Evolutionary conservation across 2,113 vertebrate species (phyloP), one percentile per base, ranked within the genome.

Genomic region (Pangasianodon hypophthalmus): DNA sequence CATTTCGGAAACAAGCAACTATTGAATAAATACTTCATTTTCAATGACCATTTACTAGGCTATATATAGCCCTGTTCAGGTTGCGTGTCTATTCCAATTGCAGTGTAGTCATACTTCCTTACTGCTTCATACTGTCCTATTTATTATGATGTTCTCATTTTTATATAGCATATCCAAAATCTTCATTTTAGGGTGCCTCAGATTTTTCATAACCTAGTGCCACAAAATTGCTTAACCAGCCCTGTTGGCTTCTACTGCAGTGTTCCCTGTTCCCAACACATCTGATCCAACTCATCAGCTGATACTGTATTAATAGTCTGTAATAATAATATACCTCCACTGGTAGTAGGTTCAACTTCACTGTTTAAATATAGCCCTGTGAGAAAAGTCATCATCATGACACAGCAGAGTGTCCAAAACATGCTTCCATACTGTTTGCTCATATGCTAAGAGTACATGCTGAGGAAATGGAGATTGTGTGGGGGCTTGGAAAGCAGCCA

Each of bases 301-400:
- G 82, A 84, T 84, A 26, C 54, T 84, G 54, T 84, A 84, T 84
- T 84, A 84, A 84, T 84, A 84, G 81, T 83, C 52, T 60, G 54
- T 60, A 60, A 84, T 60, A 44, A 82, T 82, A 37, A 82, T 84
- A 83, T 83, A 83, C 3, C n/a, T 58, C n/a, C 18, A 58, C 0
- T n/a, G 48, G 29, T 52, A 56, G 19, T 8, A 54, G 14, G 29
- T 83, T 19, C n/a, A 58, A 10, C 29, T 18, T 41, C 19, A 56
- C 32, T 26, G 37, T 84, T 60, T 84, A 84, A 84, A 60, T 84
- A 84, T 84, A 84, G 82, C 54, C 26, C 82, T 60, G 56, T 84
- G 82, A 84, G 54, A 84, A 84, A 58, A 83, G 52, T 58, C 52
- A 41, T 19, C 79, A 81, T 60, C 82, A 60, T 84, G 80, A 83